phyloP scores from a whole-genome alignment of 2,113 vertebrate genomes.

The Cricetomys ansorgei region DNA sequence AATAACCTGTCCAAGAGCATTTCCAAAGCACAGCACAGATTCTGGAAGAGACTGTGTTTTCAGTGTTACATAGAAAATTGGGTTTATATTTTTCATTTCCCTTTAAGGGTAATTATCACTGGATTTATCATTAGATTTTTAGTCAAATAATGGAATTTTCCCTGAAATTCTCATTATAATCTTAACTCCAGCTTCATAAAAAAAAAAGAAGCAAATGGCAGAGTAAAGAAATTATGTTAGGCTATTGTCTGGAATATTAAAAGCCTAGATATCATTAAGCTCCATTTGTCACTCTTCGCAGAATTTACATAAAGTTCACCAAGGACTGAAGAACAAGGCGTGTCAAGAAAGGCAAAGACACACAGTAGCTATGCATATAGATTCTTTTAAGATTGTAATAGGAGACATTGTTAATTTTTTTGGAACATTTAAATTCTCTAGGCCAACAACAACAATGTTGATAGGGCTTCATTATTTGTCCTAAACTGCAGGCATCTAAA shows the following conservation, averaged over 20 bases:
- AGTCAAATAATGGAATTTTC: neutral
- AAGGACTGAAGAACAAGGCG: neutral
- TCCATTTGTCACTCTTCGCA: neutral
- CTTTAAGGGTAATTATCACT: constrained; percentile 17
- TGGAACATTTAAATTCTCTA: neutral
- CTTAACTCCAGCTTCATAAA: neutral
- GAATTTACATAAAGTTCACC: neutral
- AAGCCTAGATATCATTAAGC: neutral
- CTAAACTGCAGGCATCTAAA: neutral
- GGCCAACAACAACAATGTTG: neutral
- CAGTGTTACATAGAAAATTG: neutral
- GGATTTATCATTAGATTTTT: constrained; percentile 7
- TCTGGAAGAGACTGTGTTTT: constrained; percentile 52
- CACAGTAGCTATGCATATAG: neutral
- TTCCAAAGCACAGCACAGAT: neutral
- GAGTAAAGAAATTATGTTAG: neutral
- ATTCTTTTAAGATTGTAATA: neutral
- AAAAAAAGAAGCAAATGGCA: neutral
- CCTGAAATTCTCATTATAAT: neutral
- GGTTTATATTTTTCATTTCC: neutral
- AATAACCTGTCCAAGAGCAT: neutral
- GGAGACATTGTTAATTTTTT: neutral
- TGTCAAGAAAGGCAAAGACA: neutral
- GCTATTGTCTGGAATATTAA: neutral
- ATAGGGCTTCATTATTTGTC: neutral